Conservation (phyloP, 2,888 invertebrate species). For the Nomada ferruginata region DNA sequence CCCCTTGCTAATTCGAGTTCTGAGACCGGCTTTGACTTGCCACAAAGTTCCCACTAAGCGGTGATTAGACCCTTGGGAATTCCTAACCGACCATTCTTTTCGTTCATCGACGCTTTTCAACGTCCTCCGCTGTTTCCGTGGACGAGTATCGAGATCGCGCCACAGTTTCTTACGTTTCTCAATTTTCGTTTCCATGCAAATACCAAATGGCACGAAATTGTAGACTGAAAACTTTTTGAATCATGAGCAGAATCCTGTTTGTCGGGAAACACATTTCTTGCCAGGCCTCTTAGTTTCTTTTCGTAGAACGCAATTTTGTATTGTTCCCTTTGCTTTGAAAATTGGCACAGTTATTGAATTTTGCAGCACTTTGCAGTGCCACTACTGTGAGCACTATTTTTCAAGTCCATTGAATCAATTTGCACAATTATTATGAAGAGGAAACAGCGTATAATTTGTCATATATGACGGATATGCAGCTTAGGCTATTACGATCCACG, state of each 20-base stretch:
- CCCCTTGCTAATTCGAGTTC: slow-evolving; percentile 46
- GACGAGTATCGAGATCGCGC: background rate
- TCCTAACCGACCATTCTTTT: slow-evolving; percentile 35
- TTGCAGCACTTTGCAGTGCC: background rate
- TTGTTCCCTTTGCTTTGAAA: background rate
- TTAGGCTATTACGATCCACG: slow-evolving; percentile 36
- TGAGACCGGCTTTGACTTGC: slow-evolving; percentile 27
- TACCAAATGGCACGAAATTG: background rate
- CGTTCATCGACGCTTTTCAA: background rate
- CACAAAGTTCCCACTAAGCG: slow-evolving; percentile 44
- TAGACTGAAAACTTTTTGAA: background rate
- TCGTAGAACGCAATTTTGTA: background rate
- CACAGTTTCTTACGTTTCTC: background rate
- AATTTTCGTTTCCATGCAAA: slow-evolving; percentile 26
- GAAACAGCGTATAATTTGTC: background rate
- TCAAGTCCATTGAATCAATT: background rate
- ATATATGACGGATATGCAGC: slow-evolving; percentile 17
- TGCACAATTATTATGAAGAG: background rate
- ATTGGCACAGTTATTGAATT: background rate
- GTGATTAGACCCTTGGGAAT: slow-evolving; percentile 47
- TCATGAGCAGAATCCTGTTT: background rate
- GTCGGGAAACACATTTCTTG: background rate
- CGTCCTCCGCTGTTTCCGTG: background rate
- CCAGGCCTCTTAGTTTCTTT: background rate
- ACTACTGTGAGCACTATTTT: background rate